Percentiles rank a stretch among this genome's conserved stretches.
Evolutionary conservation across 2,797 vertebrate species (phyloP).

Genomic region (Xyrichtys novacula): DNA sequence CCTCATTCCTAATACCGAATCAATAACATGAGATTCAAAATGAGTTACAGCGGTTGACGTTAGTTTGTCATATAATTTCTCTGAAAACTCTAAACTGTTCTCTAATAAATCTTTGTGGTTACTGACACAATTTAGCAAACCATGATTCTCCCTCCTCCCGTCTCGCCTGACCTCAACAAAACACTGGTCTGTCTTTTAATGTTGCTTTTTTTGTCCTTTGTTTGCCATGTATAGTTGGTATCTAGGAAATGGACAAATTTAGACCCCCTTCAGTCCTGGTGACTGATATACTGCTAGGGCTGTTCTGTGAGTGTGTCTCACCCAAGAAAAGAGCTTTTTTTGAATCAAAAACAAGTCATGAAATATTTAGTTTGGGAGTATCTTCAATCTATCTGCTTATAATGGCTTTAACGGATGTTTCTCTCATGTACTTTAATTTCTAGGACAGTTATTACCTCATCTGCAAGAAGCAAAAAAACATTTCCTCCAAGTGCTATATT

Average conservation of each 20-base stretch:
- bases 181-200: conserved; percentile 3
- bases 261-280: conserved; percentile 20
- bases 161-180: conserved; percentile 3
- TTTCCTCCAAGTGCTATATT: conserved; percentile 69
- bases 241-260: conserved; percentile 9
- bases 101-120: conserved; percentile 16
- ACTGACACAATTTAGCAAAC: conserved; percentile 1
- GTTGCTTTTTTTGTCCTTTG: conserved; percentile 14
- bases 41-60: conserved; percentile 15
- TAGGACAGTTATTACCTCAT: conserved; percentile 44
- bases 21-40: background rate
- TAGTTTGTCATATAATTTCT: conserved; percentile 23
- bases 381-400: no score
- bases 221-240: conserved; percentile 9
- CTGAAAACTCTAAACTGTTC: conserved; percentile 16
- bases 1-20: conserved; percentile 7
- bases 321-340: conserved; percentile 34
- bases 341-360: conserved; percentile 13
- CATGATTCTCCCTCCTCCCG: background rate
- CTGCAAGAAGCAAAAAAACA: conserved; percentile 24
- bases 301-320: conserved; percentile 21
- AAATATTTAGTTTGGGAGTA: background rate
- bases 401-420: background rate
- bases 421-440: conserved; percentile 2
- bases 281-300: conserved; percentile 27